Evolutionary conservation across 2,888 invertebrate genomes (phyloP).

Genomic region (Phaonia tiefii): DNA sequence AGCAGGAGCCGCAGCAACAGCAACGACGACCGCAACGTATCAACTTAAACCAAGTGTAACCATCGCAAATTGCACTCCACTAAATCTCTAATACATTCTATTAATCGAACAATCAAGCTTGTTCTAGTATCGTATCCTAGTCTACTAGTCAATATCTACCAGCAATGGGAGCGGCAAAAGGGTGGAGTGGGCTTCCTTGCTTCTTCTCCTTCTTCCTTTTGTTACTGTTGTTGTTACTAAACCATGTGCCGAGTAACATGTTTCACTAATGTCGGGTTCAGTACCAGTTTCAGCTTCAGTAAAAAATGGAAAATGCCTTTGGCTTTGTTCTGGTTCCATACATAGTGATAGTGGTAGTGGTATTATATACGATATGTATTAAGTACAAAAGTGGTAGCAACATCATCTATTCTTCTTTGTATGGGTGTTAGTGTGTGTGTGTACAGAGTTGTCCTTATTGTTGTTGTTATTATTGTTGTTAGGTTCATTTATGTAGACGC

Average conservation of each 20-base stretch:
- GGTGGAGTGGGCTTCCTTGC: background rate
- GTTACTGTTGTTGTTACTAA: too few species aligned
- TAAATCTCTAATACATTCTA: conserved; percentile 30
- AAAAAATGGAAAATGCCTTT: conserved; percentile 60
- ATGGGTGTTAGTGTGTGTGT: conserved; percentile 8
- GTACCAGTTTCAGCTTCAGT: conserved; percentile 13
- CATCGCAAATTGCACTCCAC: conserved; percentile 36
- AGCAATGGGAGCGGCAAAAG: background rate
- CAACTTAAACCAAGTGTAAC: conserved; percentile 48
- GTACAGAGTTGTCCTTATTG: conserved; percentile 44
- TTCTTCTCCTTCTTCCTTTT: too few species aligned
- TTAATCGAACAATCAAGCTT: conserved; percentile 36
- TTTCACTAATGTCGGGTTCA: conserved; percentile 29
- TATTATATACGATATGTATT: background rate
- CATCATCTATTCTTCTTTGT: background rate
- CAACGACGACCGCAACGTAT: conserved; percentile 19
- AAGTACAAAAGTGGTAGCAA: background rate
- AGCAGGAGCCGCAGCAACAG: background rate
- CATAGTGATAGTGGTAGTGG: background rate
- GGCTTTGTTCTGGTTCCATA: conserved; percentile 47
- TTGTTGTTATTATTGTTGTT: conserved; percentile 58
- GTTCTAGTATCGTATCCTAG: background rate
- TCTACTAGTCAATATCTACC: conserved; percentile 6
- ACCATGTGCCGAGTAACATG: conserved; percentile 19
- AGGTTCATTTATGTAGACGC: conserved; percentile 67